Base-by-base conservation (phyloP, 64 coral and sea anemone genomes). In the Actinia equina region DNA sequence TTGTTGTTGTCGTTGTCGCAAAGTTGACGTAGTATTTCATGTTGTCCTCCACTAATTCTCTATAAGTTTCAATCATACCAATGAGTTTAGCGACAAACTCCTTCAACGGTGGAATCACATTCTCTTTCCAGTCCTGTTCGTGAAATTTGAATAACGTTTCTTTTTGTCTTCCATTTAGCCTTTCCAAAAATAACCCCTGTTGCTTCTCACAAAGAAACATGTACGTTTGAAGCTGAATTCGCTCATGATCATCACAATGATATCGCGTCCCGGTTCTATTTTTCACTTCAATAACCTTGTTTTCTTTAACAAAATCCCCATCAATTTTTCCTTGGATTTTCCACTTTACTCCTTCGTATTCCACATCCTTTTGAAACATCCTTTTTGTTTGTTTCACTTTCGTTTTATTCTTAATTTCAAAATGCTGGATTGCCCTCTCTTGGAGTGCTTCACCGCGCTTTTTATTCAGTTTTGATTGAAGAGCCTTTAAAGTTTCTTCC, bases 211-310 rank as follows among this genome's bases (percentile, higher is more conserved):
- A 90, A 13, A 99, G 65, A 71, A 93, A 99, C 82, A 99, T 78
- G 45, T 99, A 99, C 3, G 93, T 92, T 91, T 99, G 97, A 0
- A 99, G 91, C 80, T 99, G 97, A 53, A 99, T 90, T 20, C 80
- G 89, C 78, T 99, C 97, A 55, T 99, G 95, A 12, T 88, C 84
- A 2, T 93, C 93, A 26, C 86, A 89, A 89, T 95, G 93, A 74
- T 95, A 99, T 15, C 91, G 60, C 59, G 82, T 91, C 30, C 30
- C 30, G 54, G 52, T 99, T 59, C 97, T 84, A 49, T 99, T 99
- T 84, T 99, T 99, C 26, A 99, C 97, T 83, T 99, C 97, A 67
- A 99, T 90, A 49, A 99, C 83, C 78, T 89, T 85, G 60, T 92
- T 88, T 17, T 92, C 88, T 26, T 83, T 88, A 59, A 91, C 83